Percentiles rank a stretch among this genome's conserved stretches.
phyloP scores from a whole-genome alignment of 2,797 vertebrate species.

The Tiaroga cobitis region DNA sequence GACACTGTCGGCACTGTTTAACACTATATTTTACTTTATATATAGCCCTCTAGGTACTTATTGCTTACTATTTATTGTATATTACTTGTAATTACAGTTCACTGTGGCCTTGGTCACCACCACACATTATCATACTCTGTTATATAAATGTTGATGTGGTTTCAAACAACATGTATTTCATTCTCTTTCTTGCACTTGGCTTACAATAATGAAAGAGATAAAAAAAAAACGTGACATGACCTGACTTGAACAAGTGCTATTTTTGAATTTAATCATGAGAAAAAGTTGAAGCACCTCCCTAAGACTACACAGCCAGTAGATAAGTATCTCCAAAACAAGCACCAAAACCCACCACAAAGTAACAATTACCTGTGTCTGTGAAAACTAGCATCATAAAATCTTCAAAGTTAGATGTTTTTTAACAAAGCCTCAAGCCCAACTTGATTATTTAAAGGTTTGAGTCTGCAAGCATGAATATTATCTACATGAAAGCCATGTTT shows the following conservation, averaged over 20 bases:
- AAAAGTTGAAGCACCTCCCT: not conserved
- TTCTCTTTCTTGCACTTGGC: not conserved
- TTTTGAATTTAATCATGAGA: constrained; percentile 4
- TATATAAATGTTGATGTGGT: constrained; percentile 1
- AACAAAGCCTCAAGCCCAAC: not conserved
- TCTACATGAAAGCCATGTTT: not conserved
- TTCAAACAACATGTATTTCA: not conserved
- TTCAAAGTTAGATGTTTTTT: not conserved
- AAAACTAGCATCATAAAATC: not conserved
- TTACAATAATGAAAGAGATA: not conserved
- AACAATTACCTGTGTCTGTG: not conserved
- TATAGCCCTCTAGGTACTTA: not conserved
- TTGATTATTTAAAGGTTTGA: not conserved
- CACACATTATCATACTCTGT: not conserved
- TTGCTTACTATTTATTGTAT: not conserved
- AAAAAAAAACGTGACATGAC: not conserved
- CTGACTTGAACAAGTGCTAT: not conserved
- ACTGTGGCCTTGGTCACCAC: not conserved
- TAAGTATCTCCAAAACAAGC: constrained; percentile 1
- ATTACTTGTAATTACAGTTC: constrained; percentile 13
- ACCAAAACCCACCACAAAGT: not conserved
- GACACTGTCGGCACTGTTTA: not conserved
- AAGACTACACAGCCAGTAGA: not conserved
- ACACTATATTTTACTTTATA: not conserved
- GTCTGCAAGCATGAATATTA: not conserved